Base-by-base conservation (phyloP, 2,797 vertebrate species). In the Lindbergichthys nudifrons region DNA sequence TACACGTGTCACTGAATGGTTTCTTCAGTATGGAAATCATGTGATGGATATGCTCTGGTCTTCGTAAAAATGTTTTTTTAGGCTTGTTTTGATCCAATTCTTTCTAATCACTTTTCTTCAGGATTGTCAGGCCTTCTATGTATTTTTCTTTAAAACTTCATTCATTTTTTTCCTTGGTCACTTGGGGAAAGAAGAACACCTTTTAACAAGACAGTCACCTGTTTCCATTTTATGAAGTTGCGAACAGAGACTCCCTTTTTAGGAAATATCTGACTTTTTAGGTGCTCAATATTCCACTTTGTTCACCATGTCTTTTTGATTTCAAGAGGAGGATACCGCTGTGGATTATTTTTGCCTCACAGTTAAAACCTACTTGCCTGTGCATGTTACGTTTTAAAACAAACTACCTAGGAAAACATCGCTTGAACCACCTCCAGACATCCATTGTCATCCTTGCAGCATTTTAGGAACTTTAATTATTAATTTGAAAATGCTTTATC, bases 121-220 rank as follows among this genome's bases (percentile, higher is more conserved):
- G 36, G 36, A 39, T 50, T 66, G 51, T 41, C 14, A 52, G 1
- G 0, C 10, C 1, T 12, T 48, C 5, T 50, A 26, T 59, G 13
- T n/a, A 4, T 16, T 64, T 26, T 54, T 11, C 21, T 39, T 36
- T 6, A 26, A 23, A 1, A 2, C 3, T 1, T 14, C 2, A 48
- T 41, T 14, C 7, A 42, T 15, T 10, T 0, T 3, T 2, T 46
- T 21, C 10, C 23, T 23, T 39, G n/a, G 30, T 47, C 54, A 59
- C 54, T 36, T 65, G 56, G 11, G 43, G 47, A 42, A 57, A 66
- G 39, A 10, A 74, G 23, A 57, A 41, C 51, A 70, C 36, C 14
- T 15, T 15, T 50, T 8, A 48, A 48, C 23, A 32, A 10, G 32
- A 21, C 3, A 36, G 32, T 47, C 39, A 16, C 14, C 16, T 23